A percentile compares a stretch with the other conserved stretches of the same genome.
phyloP scores from a whole-genome alignment of 2,888 invertebrate species.

The Napeogenes sylphis region DNA sequence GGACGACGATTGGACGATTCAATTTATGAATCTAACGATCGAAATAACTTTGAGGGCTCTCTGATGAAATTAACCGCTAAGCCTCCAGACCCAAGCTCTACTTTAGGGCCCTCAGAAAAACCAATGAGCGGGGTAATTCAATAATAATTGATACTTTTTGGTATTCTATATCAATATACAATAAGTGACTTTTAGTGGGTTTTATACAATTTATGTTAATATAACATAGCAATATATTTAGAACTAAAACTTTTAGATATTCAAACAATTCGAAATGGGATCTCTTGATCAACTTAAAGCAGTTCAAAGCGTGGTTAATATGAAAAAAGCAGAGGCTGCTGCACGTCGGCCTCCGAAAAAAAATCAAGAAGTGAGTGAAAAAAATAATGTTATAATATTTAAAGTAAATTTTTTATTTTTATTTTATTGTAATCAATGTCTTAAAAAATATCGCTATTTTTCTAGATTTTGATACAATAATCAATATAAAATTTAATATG shows the following conservation, averaged over 20 bases:
- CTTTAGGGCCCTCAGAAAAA: constrained; percentile 8
- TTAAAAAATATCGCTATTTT: no score
- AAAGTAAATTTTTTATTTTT: neutral
- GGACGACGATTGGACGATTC: constrained; percentile 56
- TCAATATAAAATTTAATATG: no score
- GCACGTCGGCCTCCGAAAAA: constrained; percentile 16
- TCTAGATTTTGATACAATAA: no score
- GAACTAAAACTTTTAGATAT: constrained; percentile 32
- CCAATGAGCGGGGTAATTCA: constrained; percentile 19
- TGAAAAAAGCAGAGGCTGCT: constrained; percentile 39
- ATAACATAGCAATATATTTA: neutral
- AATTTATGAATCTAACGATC: constrained; percentile 48
- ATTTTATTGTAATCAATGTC: neutral
- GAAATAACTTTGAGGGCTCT: constrained; percentile 54
- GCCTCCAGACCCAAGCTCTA: constrained; percentile 34
- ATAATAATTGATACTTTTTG: neutral
- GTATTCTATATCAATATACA: no score
- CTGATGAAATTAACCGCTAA: constrained; percentile 56
- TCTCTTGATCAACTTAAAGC: constrained; percentile 53
- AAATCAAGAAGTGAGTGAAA: constrained; percentile 14
- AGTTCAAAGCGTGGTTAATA: constrained; percentile 47
- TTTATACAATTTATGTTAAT: neutral
- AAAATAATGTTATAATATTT: no score
- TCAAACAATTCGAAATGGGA: constrained; percentile 30
- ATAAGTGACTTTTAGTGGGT: no score